Base-by-base conservation (phyloP, 2,888 invertebrate genomes). In the Oligia strigilis region DNA sequence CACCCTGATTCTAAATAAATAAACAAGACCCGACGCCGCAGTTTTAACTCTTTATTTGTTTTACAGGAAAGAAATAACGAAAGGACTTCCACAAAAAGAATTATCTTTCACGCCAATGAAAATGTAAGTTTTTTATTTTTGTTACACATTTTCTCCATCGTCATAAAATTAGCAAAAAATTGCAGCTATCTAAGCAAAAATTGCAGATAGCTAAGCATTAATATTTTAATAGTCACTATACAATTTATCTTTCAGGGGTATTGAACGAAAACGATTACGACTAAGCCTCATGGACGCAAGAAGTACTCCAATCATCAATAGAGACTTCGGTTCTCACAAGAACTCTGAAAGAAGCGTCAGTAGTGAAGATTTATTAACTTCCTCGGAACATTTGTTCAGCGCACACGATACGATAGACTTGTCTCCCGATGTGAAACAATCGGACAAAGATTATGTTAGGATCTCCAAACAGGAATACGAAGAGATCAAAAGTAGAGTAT, bases 381-480 rank as follows among this genome's bases (percentile, higher is more conserved):
- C 96, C 78, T 94, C 96, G 55, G 96, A 96, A 90, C 93, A 95
- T 91, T 92, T 96, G 91, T 96, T 97, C 93, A 94, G 93, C 89
- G 91, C 96, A 81, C 95, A 96, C 89, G 96, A 97, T 93, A 95
- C 97, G 1, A 95, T 95, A 78, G 95, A 96, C 90, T 91, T 97
- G 82, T 96, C 95, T 9, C 93, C 96, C 8, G 95, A 95, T 86
- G 95, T 91, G 94, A 97, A 91, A 94, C 97, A 90, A 88, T 87
- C 88, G 0, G 93, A 96, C 65, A 96, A 96, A 88, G 98, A 98
- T 90, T 98, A 98, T 90, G 98, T 98, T 6, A 97, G 97, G 87
- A 98, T 98, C 89, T 97, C 98, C 5, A 98, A 98, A 94, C 97
- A 97, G 80, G 98, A 98, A 93, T 98, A 98, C 89, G 98, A 98